These are phyloP conservation scores for Cyphomyrus discorhynchus DNA, from an alignment of 2,113 vertebrate genomes.

Conservation along the genomic window DNA sequence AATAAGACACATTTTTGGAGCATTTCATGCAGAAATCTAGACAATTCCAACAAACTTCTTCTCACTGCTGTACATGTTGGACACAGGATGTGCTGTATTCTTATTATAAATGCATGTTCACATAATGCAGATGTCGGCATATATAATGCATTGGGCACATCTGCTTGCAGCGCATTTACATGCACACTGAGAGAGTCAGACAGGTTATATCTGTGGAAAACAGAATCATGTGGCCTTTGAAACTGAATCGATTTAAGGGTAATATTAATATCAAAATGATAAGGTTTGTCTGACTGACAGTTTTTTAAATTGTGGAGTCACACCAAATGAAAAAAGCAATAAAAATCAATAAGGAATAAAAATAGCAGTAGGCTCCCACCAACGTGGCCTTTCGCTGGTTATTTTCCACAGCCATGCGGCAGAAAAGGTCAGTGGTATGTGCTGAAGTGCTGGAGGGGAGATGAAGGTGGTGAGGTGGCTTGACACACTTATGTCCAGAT, in stretches of 20 bases:
- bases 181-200: background rate
- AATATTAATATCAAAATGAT: background rate
- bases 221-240: background rate
- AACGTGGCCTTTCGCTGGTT: constrained; percentile 33
- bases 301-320: constrained; percentile 3
- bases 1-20: background rate
- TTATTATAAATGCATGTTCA: background rate
- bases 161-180: background rate
- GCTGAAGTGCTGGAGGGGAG: constrained; percentile 17
- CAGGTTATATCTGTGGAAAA: background rate
- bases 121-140: background rate
- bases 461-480: background rate
- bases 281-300: background rate
- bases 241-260: background rate
- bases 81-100: background rate
- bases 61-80: background rate
- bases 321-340: constrained; percentile 28
- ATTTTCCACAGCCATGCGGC: constrained; percentile 30
- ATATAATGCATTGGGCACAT: background rate
- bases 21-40: background rate
- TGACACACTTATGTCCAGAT: background rate
- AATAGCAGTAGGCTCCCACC: constrained; percentile 27
- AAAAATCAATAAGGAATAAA: constrained; percentile 34
- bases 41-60: background rate
- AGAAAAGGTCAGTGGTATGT: constrained; percentile 47